Evolutionary conservation across 2,888 invertebrate species (phyloP).

Genomic region (Drymonia ruficornis): DNA sequence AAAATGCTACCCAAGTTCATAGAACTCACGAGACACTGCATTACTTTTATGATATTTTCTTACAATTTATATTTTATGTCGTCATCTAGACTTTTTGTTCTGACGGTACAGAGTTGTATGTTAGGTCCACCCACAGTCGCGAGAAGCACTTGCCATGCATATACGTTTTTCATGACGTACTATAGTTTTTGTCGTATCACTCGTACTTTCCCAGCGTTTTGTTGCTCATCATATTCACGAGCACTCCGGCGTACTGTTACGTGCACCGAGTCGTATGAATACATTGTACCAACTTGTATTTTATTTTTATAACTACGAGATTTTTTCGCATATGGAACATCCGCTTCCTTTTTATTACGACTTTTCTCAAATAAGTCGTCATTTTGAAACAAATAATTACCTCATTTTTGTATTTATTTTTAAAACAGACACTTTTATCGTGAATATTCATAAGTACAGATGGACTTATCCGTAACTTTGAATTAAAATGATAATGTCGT

Average conservation of each 20-base stretch:
- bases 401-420: no score
- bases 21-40: no score
- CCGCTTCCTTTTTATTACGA: neutral
- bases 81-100: no score
- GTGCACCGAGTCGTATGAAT: constrained; percentile 41
- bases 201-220: constrained; percentile 44
- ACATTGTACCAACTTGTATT: constrained; percentile 27
- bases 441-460: neutral
- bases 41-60: no score
- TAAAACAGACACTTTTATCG: no score
- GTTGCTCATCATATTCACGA: constrained; percentile 50
- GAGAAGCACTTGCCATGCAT: constrained; percentile 31
- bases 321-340: neutral
- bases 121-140: constrained; percentile 24
- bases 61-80: no score
- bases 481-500: constrained; percentile 22
- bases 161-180: constrained; percentile 34
- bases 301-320: constrained; percentile 4
- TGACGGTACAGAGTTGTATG: neutral
- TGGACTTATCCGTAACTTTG: neutral
- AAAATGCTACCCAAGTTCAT: no score
- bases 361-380: no score
- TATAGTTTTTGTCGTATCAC: constrained; percentile 50
- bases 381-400: no score
- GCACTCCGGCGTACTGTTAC: constrained; percentile 41